A percentile compares a stretch with the other conserved stretches of the same genome.
phyloP scores from a whole-genome alignment of 1,140 invertebrate genomes.

The Acyrthosiphon pisum region DNA sequence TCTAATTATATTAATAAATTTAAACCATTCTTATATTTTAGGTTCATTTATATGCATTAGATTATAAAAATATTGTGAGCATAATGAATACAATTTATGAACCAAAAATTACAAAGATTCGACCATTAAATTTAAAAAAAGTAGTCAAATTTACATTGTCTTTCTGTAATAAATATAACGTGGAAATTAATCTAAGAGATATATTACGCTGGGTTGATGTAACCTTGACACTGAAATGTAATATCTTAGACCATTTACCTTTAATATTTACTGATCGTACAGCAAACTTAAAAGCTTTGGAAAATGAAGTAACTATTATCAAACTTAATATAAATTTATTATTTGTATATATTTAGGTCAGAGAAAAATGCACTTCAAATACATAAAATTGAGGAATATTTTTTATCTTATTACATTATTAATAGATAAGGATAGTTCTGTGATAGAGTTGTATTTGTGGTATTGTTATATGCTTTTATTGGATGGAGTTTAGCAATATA shows the following conservation, averaged over 20 bases:
- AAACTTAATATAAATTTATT: not conserved
- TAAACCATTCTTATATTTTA: not conserved
- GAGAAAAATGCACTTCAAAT: not conserved
- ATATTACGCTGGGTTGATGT: constrained; percentile 90
- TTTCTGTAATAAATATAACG: constrained; percentile 21
- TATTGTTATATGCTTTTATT: not conserved
- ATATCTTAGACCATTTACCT: constrained; percentile 73
- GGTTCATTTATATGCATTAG: constrained; percentile 42
- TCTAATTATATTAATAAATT: not conserved
- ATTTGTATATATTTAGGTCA: not conserved
- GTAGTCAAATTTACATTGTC: constrained; percentile 18
- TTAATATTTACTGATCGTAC: constrained; percentile 85
- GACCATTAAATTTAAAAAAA: constrained; percentile 27
- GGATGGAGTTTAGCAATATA: not conserved
- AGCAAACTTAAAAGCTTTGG: constrained; percentile 69
- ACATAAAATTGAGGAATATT: not conserved
- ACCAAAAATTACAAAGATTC: not conserved
- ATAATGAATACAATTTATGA: constrained; percentile 20
- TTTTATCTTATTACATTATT: not conserved
- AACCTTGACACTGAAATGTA: constrained; percentile 60
- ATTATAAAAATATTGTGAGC: constrained; percentile 20
- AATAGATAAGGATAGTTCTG: not conserved
- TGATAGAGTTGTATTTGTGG: not conserved
- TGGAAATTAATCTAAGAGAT: constrained; percentile 96
- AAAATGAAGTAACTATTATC: constrained; percentile 50